Evolutionary conservation across 2,888 invertebrate genomes (phyloP).

Genomic region (Sesia bembeciformis): DNA sequence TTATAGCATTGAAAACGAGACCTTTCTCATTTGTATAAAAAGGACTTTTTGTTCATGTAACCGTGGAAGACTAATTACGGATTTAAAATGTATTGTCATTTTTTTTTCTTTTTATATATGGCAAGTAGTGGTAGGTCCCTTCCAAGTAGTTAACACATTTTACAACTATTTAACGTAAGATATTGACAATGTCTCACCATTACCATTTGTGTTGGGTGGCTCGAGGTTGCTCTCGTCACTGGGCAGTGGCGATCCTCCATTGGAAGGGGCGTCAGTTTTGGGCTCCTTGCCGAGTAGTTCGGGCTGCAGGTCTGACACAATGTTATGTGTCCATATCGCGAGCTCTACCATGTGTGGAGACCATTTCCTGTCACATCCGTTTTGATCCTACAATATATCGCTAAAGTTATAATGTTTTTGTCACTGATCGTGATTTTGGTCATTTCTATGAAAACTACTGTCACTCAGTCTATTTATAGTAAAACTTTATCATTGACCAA

Average conservation of each 20-base stretch:
- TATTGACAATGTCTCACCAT: constrained; percentile 31
- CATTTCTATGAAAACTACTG: too few relatives aligned
- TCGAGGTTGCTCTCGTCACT: constrained; percentile 88
- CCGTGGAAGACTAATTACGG: too few relatives aligned
- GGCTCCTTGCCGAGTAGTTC: constrained; percentile 87
- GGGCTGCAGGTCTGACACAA: constrained; percentile 88
- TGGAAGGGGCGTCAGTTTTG: constrained; percentile 40
- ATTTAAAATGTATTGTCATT: too few relatives aligned
- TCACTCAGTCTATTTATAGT: too few relatives aligned
- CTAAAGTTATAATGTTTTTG: neutral
- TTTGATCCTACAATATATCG: constrained; percentile 45
- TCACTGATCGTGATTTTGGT: neutral
- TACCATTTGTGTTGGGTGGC: constrained; percentile 75
- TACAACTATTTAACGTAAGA: too few relatives aligned
- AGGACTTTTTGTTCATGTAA: too few relatives aligned
- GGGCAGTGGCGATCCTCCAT: constrained; percentile 70
- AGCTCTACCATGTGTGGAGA: constrained; percentile 89
- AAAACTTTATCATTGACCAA: too few relatives aligned
- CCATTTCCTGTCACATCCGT: constrained; percentile 77
- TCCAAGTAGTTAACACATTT: too few relatives aligned
- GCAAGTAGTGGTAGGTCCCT: too few relatives aligned
- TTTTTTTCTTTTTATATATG: too few relatives aligned
- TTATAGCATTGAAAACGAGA: too few relatives aligned
- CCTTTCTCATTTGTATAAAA: too few relatives aligned
- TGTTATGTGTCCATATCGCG: constrained; percentile 94